Evolutionary conservation across 2,797 vertebrate species (phyloP), one percentile per base, ranked within the genome.

Genomic region (Diglossa cyanea): DNA sequence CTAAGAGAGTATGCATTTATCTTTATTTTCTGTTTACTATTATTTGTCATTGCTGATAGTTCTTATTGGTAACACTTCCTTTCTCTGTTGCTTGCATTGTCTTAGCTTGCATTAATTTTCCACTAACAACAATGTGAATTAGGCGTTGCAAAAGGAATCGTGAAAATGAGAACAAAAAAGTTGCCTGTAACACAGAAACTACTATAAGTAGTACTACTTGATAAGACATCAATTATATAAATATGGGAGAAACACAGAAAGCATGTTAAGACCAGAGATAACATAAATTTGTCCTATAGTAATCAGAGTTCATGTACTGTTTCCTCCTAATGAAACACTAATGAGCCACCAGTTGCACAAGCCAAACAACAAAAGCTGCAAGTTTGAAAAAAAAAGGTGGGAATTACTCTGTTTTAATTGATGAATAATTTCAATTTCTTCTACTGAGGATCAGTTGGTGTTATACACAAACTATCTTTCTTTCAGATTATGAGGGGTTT

Each of bases 261-360:
- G 30, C 7, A 17, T 30, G 7, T 19, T 25, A 86, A 83, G 30
- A 88, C 20, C 47, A 79, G 13, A 67, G 14, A 35, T 73, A 65
- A 28, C 10, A 26, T 35, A 25, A 39, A 67, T 55, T 40, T 67
- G 2, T 67, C 65, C 31, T 30, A 31, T 5, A 80, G 8, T 51
- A 44, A 70, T 86, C 40, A 71, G 24, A 88, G 78, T 74, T 83
- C 9, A 24, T 44, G 17, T 78, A 63, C 18, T 37, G 9, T 50
- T 67, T 66, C 40, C 42, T 74, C 71, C 51, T 74, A 94, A 82
- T 62, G 33, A 95, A 93, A 28, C 3, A n/a, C 37, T 86, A 75
- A 86, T 65, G 6, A 88, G 4, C 20, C 28, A 70, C 23, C 35
- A 77, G 28, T 53, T 75, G n/a, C 40, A 51, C 21, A 60, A 76